A percentile compares a stretch with the other conserved stretches of the same genome.
Conservation (phyloP, 1,140 invertebrate species). For the Pogonomyrmex californicus region DNA sequence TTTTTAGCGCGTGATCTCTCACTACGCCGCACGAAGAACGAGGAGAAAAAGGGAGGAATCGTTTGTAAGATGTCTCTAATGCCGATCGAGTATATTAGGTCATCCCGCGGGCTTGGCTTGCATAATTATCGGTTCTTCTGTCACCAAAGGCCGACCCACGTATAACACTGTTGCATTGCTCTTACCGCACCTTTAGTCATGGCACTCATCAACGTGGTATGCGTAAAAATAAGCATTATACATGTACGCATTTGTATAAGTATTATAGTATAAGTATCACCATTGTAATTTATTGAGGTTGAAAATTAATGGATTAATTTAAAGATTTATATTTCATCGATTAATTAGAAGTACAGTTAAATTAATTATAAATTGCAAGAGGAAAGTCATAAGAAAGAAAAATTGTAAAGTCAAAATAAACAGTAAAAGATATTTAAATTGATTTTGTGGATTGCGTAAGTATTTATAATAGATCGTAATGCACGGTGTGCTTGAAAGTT, state of each 20-base stretch:
- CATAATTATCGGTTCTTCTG: conserved; percentile 74
- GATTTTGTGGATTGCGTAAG: background rate
- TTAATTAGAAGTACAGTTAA: background rate
- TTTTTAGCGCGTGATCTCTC: conserved; percentile 75
- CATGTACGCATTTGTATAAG: background rate
- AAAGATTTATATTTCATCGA: background rate
- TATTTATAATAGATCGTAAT: background rate
- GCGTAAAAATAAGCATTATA: conserved; percentile 54
- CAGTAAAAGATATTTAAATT: background rate
- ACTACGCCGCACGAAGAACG: conserved; percentile 45
- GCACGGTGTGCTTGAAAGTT: background rate
- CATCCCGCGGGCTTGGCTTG: conserved; percentile 77
- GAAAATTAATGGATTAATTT: background rate
- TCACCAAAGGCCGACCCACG: conserved; percentile 70
- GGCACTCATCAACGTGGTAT: conserved; percentile 74
- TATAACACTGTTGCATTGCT: conserved; percentile 53
- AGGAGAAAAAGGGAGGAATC: conserved; percentile 53
- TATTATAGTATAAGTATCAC: no score
- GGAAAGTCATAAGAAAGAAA: background rate
- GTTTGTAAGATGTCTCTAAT: conserved; percentile 61
- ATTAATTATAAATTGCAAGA: background rate
- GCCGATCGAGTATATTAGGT: conserved; percentile 70
- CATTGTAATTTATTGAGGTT: background rate
- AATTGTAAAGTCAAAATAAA: background rate
- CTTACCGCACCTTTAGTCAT: conserved; percentile 71